Base-by-base conservation (phyloP, 2,888 invertebrate species). In the Clivina fossor region DNA sequence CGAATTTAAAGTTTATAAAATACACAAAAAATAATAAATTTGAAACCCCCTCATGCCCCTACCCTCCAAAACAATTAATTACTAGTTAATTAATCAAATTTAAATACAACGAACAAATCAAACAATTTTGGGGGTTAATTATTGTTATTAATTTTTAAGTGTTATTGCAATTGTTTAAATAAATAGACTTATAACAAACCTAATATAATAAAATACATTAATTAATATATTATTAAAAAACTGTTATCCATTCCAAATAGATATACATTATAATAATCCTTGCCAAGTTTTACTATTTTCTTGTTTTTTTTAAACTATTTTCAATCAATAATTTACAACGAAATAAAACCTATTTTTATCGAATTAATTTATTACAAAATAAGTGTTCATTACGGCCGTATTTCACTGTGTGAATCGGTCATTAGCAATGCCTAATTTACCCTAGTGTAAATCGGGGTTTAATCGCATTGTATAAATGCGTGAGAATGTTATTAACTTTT, bases 1-100 rank as follows among this genome's bases (percentile, higher is more conserved):
- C 51, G 50, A 50, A 50, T 50, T 50, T 50, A 50, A 50, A 50
- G 40, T n/a, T 32, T 22, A 3, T 30, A 9, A 30, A 30, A 30
- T 13, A 13, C 30, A 9, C 11, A 13, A 11, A 30, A 30, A 30
- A 30, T 13, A 11, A 4, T 30, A 30, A 9, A 3, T 30, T 30
- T 30, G 30, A 8, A 13, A n/a, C n/a, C n/a, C n/a, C n/a, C 44
- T 44, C 30, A 30, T 16, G 18, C 13, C 44, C 48, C 5, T 37
- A 19, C 15, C 28, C 5, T 26, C 4, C 41, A 20, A 19, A 11
- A 24, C 5, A 40, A 19, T 9, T 13, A 30, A 30, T 11, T 30
- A 30, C 9, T 30, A 30, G 9, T 9, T 30, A 30, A 11, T 9
- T 4, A 30, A 11, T 9, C 11, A 30, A 11, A 30, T 3, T 9